These are phyloP conservation scores for Erebia epiphron DNA, from an alignment of 2,888 invertebrate species.

Conservation along the genomic window DNA sequence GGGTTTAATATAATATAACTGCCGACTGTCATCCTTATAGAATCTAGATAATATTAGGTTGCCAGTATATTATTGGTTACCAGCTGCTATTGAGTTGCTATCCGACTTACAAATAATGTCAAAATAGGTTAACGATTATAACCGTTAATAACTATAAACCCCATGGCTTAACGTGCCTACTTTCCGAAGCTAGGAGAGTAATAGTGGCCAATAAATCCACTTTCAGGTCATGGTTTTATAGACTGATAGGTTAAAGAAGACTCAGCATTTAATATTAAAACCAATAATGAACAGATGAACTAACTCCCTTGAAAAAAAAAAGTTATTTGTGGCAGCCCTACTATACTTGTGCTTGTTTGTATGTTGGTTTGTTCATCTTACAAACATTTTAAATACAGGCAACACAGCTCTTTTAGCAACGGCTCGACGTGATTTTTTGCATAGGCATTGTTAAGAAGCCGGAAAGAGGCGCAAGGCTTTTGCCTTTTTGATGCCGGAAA, in stretches of 20 bases:
- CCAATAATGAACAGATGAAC: no score
- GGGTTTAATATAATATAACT: no score
- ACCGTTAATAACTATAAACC: not conserved
- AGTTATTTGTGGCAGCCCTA: no score
- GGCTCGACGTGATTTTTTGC: not conserved
- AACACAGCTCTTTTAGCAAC: not conserved
- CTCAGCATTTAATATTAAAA: no score
- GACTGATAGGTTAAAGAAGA: not conserved
- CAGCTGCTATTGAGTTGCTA: not conserved
- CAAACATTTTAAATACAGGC: not conserved
- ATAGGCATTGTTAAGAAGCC: not conserved
- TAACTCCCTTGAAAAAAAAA: no score
- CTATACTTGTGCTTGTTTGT: not conserved
- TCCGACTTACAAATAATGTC: not conserved
- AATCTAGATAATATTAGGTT: no score
- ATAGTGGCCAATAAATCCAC: not conserved
- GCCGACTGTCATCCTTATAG: no score
- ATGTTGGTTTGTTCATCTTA: not conserved
- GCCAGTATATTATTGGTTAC: not conserved
- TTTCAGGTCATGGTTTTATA: not conserved
- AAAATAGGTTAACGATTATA: not conserved
- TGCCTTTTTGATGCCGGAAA: not conserved
- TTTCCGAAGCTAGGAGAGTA: not conserved
- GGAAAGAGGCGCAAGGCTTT: not conserved
- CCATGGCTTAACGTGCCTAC: constrained; percentile 1